phyloP scores from a whole-genome alignment of 2,113 vertebrate species.

The Aptenodytes patagonicus region DNA sequence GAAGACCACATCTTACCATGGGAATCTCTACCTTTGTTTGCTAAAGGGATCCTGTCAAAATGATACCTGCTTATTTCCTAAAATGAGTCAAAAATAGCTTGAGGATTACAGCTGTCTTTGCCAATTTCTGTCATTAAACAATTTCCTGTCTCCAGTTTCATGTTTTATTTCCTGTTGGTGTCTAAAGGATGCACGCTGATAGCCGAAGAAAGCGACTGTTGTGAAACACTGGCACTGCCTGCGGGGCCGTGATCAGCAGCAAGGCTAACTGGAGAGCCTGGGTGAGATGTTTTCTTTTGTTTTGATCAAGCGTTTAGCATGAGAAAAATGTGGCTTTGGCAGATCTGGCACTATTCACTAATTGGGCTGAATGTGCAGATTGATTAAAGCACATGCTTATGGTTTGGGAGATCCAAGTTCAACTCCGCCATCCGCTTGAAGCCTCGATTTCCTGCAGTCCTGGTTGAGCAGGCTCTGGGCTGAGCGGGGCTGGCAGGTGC shows the following conservation, averaged over 20 bases:
- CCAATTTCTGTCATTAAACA: conserved; percentile 23
- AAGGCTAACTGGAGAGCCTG: not conserved
- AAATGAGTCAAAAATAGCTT: conserved; percentile 22
- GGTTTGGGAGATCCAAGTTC: conserved; percentile 43
- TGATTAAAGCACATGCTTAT: conserved; percentile 19
- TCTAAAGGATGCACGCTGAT: not conserved
- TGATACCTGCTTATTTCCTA: not conserved
- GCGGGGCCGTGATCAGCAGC: not conserved
- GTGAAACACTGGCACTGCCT: conserved; percentile 10
- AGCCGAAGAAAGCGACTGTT: not conserved
- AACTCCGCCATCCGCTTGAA: not conserved
- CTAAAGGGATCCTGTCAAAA: not conserved
- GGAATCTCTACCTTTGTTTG: not conserved
- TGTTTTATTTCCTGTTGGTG: conserved; percentile 26
- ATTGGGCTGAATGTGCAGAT: conserved; percentile 22
- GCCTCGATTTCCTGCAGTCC: not conserved
- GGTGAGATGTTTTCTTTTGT: conserved; percentile 8
- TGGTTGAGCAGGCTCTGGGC: not conserved
- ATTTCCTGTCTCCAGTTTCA: not conserved
- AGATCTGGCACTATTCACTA: not conserved
- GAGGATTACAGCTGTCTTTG: conserved; percentile 41
- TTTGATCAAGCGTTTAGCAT: not conserved
- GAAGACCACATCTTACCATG: not conserved
- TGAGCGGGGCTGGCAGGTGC: not conserved
- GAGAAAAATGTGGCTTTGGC: not conserved